Evolutionary conservation across 2,113 vertebrate species (phyloP), one percentile per base, ranked within the genome.

Genomic region (Conger conger): DNA sequence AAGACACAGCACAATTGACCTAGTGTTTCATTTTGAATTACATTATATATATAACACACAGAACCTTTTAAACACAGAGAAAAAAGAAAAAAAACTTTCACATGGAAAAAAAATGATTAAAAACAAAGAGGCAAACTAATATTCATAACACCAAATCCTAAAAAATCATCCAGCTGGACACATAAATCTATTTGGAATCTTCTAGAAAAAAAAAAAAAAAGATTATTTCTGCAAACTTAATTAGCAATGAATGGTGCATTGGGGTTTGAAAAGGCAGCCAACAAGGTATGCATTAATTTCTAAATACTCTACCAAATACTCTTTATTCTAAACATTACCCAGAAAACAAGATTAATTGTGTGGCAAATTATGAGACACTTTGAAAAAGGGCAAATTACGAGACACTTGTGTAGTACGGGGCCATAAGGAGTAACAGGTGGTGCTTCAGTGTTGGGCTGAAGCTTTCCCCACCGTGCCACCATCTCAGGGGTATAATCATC

Each of bases 401-500:
- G n/a, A 73, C 68, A 33, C 33, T 33, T 73, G n/a, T 30, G n/a
- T 4, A n/a, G n/a, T 11, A 73, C 1, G 27, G n/a, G 68, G 15
- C 68, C 68, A 13, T 73, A 30, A 9, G n/a, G 11, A 73, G 68
- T 13, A 73, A 73, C 27, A 73, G 68, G 68, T 73, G 27, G 68
- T 2, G n/a, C 0, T 73, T 73, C 68, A 30, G n/a, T 33, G n/a
- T 73, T 33, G 5, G 1, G 13, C 20, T 33, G n/a, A 73, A 73
- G 33, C 68, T 30, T 7, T 27, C n/a, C 45, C 17, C 84, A 83
- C 84, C 45, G 11, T 50, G 45, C 45, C 86, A n/a, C 90, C 83
- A 92, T 92, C 84, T 88, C 86, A 89, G 82, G 76, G 85, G 86
- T 87, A 88, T 57, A 68, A 90, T 83, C 82, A 83, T 87, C 83